Base-by-base conservation (phyloP, 2,113 vertebrate genomes). In the Apteryx owenii region DNA sequence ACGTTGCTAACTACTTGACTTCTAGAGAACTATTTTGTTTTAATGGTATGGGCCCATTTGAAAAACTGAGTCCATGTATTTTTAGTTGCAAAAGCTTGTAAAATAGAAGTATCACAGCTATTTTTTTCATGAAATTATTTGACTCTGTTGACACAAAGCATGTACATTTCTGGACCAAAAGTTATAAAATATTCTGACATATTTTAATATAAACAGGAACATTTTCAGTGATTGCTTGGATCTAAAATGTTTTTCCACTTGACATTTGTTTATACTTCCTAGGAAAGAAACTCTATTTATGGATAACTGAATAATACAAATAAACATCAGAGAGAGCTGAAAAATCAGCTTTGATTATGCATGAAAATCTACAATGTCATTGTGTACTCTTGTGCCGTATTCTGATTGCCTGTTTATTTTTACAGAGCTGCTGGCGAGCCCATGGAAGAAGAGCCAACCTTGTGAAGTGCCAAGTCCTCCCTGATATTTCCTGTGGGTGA, bases 331-430 rank as follows among this genome's bases (percentile, higher is more conserved):
- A 98, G 98, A 98, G 98, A 96, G 98, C 98, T 99, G 97, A 99
- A 99, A 99, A 99, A 99, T 99, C 98, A 98, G 98, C 99, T 99
- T 99, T 99, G 99, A 99, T 99, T 99, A 99, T 99, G 98, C 98
- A 98, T 98, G 98, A 98, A 98, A 98, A 99, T 98, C 98, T 98
- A 99, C 98, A 98, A 98, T 99, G 98, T 98, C 98, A 98, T 99
- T 99, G 99, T 99, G 98, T 99, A 99, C 97, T 98, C 99, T 99
- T 97, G 98, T 93, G 97, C 99, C 87, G 98, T 98, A 96, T 99
- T 98, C 99, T 99, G 99, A 99, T 99, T 99, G 99, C 98, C 98
- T 99, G 99, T 99, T 99, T 99, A 99, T 99, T 99, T 99, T 99
- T 98, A 97, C 98, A 99, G 98, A 97, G 97, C 98, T 98, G 98